These are phyloP conservation scores for Muraenolepis orangiensis DNA, from an alignment of 2,797 vertebrate species.

Conservation along the genomic window DNA sequence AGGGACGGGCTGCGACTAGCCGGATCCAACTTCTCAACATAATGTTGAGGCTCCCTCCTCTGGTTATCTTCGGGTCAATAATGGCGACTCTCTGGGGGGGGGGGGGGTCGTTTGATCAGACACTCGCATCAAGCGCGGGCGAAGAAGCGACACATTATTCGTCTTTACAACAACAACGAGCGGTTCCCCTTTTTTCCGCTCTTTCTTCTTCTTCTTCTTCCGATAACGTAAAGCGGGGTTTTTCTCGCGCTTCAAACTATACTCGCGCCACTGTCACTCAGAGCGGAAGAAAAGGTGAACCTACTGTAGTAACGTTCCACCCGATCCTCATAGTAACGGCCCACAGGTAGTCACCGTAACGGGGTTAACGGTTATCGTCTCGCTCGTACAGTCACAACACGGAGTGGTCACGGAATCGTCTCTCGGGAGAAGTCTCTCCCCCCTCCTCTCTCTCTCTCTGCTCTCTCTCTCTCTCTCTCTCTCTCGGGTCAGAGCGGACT, in stretches of 20 bases:
- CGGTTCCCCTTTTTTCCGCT: conserved; percentile 72
- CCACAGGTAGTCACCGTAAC: no score
- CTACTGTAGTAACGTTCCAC: conserved; percentile 44
- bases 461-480: conserved; percentile 29
- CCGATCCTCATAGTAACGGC: conserved; percentile 50
- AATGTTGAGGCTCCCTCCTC: conserved; percentile 30
- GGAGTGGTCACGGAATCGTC: conserved; percentile 44
- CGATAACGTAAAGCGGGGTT: conserved; percentile 49
- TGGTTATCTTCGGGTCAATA: background rate
- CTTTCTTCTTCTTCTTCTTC: conserved; percentile 74
- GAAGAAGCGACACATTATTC: conserved; percentile 21
- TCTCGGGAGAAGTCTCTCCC: conserved; percentile 37
- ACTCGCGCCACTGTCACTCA: conserved; percentile 54
- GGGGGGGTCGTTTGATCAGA: background rate
- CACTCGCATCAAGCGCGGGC: background rate
- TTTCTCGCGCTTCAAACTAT: conserved; percentile 49
- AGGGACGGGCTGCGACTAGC: conserved; percentile 58
- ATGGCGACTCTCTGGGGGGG: no score
- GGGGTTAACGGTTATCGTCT: no score
- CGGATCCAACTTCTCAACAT: conserved; percentile 66
- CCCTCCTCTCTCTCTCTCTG: conserved; percentile 39
- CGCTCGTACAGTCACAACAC: no score
- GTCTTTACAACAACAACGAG: conserved; percentile 53
- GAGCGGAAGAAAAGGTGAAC: conserved; percentile 60
- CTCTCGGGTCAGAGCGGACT: conserved; percentile 60